Base-by-base conservation (phyloP, 2,113 vertebrate genomes). In the Mesocricetus auratus region DNA sequence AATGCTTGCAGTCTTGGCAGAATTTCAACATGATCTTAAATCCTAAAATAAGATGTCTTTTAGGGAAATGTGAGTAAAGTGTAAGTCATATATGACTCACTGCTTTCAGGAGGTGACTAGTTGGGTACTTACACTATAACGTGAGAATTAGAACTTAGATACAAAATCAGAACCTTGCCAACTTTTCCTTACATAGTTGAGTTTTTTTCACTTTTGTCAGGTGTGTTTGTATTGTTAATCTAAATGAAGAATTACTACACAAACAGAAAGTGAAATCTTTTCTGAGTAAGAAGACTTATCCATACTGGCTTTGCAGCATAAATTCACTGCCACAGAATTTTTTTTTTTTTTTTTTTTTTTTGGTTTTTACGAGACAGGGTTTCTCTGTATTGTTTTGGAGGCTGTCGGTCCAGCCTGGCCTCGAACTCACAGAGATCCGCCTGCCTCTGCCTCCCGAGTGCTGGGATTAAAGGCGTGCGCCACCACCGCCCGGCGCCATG, bases 51-150 rank as follows among this genome's bases (percentile, higher is more conserved):
- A 97, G 93, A 98, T 95, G 91, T 98, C 95, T 97, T 97, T 97
- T 98, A 98, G 97, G 98, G 98, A 99, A 98, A 98, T 98, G 91
- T 98, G 98, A 98, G 97, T 98, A 98, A 98, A 96, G 97, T 93
- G 0, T 96, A 97, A 98, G 97, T 98, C 97, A 98, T 86, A 98
- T 93, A 92, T 98, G 98, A 99, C 97, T 99, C 98, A 98, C 89
- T 93, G 81, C 94, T 97, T 96, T 98, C 97, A 97, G 95, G 98
- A 97, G 96, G 96, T 97, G 96, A 97, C 97, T 97, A 98, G 96
- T 77, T 93, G 97, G 89, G 78, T 91, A 95, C 79, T 92, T 95
- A 85, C 42, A 93, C 68, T 96, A 4, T 94, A 53, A 58, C 94
- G 87, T 91, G 81, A 86, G 86, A 95, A 91, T 97, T 95, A 33